Base-by-base conservation (phyloP, 2,888 invertebrate genomes). In the Notodonta dromedarius region DNA sequence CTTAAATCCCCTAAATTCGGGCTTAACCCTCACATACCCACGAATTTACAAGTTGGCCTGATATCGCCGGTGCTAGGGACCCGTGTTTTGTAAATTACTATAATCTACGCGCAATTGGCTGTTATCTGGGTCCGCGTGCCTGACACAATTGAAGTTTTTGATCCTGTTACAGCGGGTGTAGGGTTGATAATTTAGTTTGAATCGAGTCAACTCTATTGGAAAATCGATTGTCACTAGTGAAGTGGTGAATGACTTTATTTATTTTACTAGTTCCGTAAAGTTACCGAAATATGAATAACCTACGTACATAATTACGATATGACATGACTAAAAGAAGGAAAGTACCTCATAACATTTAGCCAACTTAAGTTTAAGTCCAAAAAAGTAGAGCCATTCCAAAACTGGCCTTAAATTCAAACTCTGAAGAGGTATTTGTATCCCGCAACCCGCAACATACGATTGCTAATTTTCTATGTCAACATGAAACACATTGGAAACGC, bases 71-170 rank as follows among this genome's bases (percentile, higher is more conserved):
- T 58, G 53, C 66, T 61, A 61, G 61, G 60, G 58, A 64, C 67
- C 65, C 65, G 59, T 62, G 66, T 69, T 72, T 63, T 66, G 67
- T 70, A 70, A 74, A 71, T 74, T 76, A 73, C 71, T 73, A 72
- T 76, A 74, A 76, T 74, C 67, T 73, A 66, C 69, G 61, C 60
- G 63, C 66, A 62, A 71, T 74, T 73, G 71, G 58, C 66, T 62
- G 68, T 73, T 71, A 74, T 71, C 73, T 71, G 62, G 62, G 61
- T 67, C 66, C 57, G 61, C 62, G 64, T 71, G 77, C 73, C 73
- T 72, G 66, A 73, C 60, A 75, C 77, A 79, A 83, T 82, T 80
- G 77, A 76, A 80, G 77, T 85, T 84, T 85, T 85, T 82, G 81
- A 84, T 85, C 83, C 83, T 71, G 66, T 70, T 84, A 69, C 68